Base-by-base conservation (phyloP, 2,113 vertebrate genomes). In the Ptilorrhoa leucosticta region DNA sequence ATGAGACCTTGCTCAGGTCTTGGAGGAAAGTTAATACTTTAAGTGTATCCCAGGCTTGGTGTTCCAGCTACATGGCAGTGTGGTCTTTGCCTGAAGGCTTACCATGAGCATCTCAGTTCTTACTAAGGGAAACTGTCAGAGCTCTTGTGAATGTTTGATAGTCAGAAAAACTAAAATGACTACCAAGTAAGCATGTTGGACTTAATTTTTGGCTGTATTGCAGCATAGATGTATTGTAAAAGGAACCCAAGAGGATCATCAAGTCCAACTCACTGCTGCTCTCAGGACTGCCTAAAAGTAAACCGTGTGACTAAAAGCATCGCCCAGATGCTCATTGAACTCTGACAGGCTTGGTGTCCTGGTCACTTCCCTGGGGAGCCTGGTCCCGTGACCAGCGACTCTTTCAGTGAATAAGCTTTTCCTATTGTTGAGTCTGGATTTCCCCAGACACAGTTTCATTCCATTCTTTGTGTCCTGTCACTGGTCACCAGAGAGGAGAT, bases 251-350 rank as follows among this genome's bases (percentile, higher is more conserved):
- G 13, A 78, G 20, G 33, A 24, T 69, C 24, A 54, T 64, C 4
- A 13, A 45, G n/a, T 64, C 16, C 28, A 90, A 3, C 18, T 39
- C 12, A 7, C 33, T 73, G 26, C 30, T 90, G 1, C 23, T 85
- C 1, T 0, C 27, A 61, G 56, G 13, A 33, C 23, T 64, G 17
- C 28, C 14, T 88, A 14, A 84, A 71, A 65, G 22, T 57, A 60
- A 78, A 69, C 8, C 0, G 0, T 40, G 26, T 42, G 30, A 33
- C 53, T 44, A 24, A 57, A 28, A 56, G 6, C 7, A 2, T 73
- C 3, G 0, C 71, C 40, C 11, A 65, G 33, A 53, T 5, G 7
- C 8, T 39, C 7, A 24, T 35, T 66, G 40, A 82, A 30, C 21
- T 81, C 35, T 47, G 17, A n/a, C 18, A 44, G 48, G 7, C 11